Evolutionary conservation across 2,113 vertebrate genomes (phyloP).

Genomic region (Machaerirhynchus nigripectus): DNA sequence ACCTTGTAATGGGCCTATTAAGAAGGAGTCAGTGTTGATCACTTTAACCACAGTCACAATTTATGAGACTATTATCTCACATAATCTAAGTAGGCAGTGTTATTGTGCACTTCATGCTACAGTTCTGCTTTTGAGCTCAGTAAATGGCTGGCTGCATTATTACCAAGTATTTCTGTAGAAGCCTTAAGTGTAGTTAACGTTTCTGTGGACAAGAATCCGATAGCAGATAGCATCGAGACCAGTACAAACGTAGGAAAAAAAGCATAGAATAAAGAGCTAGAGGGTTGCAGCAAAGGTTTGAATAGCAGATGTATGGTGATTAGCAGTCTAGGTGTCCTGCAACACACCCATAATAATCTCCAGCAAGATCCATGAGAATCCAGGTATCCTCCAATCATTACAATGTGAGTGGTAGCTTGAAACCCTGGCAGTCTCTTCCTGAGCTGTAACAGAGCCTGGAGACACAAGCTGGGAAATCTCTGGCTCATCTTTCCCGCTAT

Average conservation of each 20-base stretch:
- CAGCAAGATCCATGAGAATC: background rate
- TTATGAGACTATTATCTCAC: background rate
- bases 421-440: background rate
- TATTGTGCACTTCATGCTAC: background rate
- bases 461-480: background rate
- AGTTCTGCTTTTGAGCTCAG: background rate
- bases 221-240: background rate
- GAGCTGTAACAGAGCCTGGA: background rate
- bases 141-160: background rate
- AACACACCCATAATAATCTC: background rate
- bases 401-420: fast-evolving
- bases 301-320: background rate
- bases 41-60: background rate
- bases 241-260: background rate
- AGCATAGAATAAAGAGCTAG: background rate
- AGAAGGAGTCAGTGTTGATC: background rate
- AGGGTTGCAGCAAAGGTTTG: background rate
- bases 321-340: background rate
- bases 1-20: background rate
- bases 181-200: background rate
- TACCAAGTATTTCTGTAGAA: background rate
- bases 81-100: background rate
- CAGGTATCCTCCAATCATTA: background rate
- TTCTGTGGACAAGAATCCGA: background rate
- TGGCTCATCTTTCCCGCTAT: background rate